Evolutionary conservation across 2,113 vertebrate species (phyloP), one percentile per base, ranked within the genome.

Genomic region (Coryphaenoides rupestris): DNA sequence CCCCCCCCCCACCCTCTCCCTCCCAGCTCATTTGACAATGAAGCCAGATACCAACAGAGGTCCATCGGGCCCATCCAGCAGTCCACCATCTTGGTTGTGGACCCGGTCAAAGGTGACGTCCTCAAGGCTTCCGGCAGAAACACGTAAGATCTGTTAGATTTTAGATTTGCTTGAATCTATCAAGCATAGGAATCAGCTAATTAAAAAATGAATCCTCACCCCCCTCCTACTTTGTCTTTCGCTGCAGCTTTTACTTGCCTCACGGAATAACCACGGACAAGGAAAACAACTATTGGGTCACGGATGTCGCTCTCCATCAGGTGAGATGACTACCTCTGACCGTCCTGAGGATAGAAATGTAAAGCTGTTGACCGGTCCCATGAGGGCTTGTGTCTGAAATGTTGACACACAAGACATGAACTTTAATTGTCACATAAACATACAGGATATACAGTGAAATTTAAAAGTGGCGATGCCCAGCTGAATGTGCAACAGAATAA

Each of bases 231-330:
- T 9, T 9, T 40, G 33, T 40, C 6, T 40, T 12, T 6, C 57
- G 28, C 16, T 74, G 0, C 86, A 99, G 96, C 78, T 98, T 98
- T 89, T 98, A 94, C 75, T 82, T 99, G 79, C 97, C 97, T 1
- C 97, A 99, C 80, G 97, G 97, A 65, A 90, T 99, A 81, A 95
- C 91, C 40, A 75, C 93, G 60, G 96, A 98, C 82, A 88, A 84
- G 70, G 88, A 93, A 6, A 92, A 95, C 70, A 93, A 96, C 80
- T 98, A 95, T 62, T 99, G 96, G 97, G 93, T 98, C 72, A 99
- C 97, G 3, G 97, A 99, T 58, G 96, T 98, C 65, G 96, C 96
- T 74, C 95, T 99, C 72, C 97, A 99, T 82, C 96, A 99, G 95
- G 97, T 98, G 88, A 75, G 79, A 22, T 7, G 15, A 15, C 2